Conservation (phyloP, 2,113 vertebrate species). For the Rhynchomys soricoides region DNA sequence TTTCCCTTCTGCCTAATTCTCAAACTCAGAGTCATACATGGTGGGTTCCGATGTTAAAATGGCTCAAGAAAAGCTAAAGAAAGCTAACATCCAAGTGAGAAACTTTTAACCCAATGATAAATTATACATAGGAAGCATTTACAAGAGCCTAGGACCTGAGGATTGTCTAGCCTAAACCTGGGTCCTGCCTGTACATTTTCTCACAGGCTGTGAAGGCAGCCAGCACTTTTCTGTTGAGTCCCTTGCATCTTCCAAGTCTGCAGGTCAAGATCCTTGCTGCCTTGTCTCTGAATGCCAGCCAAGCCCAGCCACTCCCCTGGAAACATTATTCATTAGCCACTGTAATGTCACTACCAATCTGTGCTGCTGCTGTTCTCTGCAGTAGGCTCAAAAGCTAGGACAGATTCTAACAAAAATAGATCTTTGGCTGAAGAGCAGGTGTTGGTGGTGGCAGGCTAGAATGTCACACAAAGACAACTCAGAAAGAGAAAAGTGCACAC, state of each 20-base stretch:
- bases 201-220: not conserved
- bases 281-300: not conserved
- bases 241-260: not conserved
- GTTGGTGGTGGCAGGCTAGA: conserved; percentile 64
- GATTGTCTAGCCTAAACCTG: not conserved
- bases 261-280: not conserved
- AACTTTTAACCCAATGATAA: conserved; percentile 20
- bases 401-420: conserved; percentile 65
- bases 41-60: not conserved
- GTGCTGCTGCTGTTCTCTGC: not conserved
- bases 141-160: not conserved
- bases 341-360: conserved; percentile 33
- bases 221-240: not conserved
- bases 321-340: conserved; percentile 37
- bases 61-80: not conserved
- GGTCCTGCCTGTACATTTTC: not conserved
- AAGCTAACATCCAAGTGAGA: not conserved
- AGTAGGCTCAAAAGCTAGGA: conserved; percentile 44
- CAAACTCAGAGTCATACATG: not conserved
- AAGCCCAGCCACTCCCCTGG: not conserved
- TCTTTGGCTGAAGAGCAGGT: conserved; percentile 68
- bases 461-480: conserved; percentile 73
- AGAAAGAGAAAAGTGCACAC: conserved; percentile 56
- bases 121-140: not conserved
- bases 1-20: not conserved